Evolutionary conservation across 1,140 invertebrate genomes (phyloP).

Genomic region (Caenorhabditis inopinata): DNA sequence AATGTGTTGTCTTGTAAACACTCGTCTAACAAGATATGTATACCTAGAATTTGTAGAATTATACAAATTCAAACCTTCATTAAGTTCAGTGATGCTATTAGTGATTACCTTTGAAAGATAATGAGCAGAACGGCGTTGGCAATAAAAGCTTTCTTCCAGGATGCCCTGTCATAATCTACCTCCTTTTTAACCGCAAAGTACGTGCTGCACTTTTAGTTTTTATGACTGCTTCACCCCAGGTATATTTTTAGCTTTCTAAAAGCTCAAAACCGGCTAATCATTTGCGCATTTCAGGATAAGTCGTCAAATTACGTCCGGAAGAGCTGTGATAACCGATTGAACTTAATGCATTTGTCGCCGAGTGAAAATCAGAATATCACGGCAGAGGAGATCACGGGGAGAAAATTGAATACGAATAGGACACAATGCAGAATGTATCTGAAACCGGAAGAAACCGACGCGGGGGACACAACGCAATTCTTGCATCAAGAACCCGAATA

Average conservation of each 20-base stretch:
- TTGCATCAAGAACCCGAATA: too few species aligned
- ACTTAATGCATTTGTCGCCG: neutral
- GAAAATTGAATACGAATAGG: neutral
- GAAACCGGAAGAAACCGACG: neutral
- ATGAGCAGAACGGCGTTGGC: too few species aligned
- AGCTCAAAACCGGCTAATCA: too few species aligned
- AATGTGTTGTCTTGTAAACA: too few species aligned
- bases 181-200: slow-evolving; percentile 3
- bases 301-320: neutral
- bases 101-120: too few species aligned
- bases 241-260: neutral
- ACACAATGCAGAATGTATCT: neutral
- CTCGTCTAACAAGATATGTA: too few species aligned
- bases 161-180: slow-evolving; percentile 20
- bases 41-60: too few species aligned
- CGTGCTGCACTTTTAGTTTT: slow-evolving; percentile 13
- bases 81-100: too few species aligned
- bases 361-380: neutral
- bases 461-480: neutral
- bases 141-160: neutral
- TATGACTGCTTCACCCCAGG: neutral
- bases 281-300: too few species aligned
- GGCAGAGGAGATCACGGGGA: neutral
- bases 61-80: too few species aligned
- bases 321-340: neutral